Percentiles rank a stretch among this genome's conserved stretches.
These are phyloP conservation scores for Oophaga pumilio DNA, from an alignment of 2,113 vertebrate genomes.

Conservation along the genomic window DNA sequence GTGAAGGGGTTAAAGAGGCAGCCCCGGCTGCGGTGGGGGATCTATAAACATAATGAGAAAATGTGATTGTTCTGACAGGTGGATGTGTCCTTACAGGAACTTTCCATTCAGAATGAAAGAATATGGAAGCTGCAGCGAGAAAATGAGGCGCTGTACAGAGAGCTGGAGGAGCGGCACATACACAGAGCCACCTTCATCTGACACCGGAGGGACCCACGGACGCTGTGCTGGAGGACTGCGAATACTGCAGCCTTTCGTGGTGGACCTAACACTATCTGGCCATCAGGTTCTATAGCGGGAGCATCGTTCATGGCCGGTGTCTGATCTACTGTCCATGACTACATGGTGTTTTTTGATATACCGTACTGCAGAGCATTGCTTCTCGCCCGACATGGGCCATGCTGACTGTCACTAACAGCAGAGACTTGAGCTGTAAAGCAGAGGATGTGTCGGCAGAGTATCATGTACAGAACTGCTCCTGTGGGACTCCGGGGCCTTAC, in stretches of 20 bases:
- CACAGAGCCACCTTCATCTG: conserved; percentile 42
- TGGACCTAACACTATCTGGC: background rate
- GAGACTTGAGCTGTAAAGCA: background rate
- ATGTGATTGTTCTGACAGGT: background rate
- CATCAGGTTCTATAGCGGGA: background rate
- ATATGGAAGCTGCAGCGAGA: conserved; percentile 52
- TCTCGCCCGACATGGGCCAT: background rate
- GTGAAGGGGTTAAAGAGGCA: no score
- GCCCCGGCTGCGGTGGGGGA: no score
- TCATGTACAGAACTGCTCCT: background rate
- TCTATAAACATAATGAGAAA: background rate
- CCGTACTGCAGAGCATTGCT: conserved; percentile 1
- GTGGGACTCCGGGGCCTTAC: background rate
- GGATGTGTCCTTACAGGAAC: conserved; percentile 30
- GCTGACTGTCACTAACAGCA: background rate
- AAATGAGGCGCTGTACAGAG: conserved; percentile 48
- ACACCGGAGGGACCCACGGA: background rate
- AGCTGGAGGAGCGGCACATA: conserved; percentile 40
- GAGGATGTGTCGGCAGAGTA: background rate
- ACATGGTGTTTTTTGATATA: background rate
- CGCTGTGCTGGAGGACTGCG: background rate
- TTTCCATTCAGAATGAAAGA: conserved; percentile 42
- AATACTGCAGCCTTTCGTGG: background rate
- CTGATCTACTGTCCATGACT: background rate
- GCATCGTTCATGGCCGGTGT: background rate